Conservation (phyloP, 2,888 invertebrate genomes). For the Campaea margaritaria region DNA sequence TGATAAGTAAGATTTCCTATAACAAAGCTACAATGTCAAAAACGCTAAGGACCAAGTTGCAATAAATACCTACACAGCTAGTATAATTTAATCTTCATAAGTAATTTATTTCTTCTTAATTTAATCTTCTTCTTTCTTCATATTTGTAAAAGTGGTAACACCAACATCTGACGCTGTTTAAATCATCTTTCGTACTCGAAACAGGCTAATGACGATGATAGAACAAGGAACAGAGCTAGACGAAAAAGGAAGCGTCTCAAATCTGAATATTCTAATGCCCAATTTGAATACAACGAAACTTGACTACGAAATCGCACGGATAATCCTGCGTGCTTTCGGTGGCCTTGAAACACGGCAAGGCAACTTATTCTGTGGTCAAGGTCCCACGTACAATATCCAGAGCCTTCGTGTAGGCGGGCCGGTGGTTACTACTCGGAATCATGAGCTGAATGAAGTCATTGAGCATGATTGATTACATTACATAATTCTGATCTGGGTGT, state of each 20-base stretch:
- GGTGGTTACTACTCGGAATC: constrained; percentile 2
- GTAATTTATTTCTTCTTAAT: too few species aligned
- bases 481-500: neutral
- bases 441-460: constrained; percentile 20
- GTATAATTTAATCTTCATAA: too few species aligned
- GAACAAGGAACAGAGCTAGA: neutral
- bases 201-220: too few species aligned
- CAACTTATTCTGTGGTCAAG: too few species aligned
- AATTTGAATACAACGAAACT: constrained; percentile 36
- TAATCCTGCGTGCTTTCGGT: constrained; percentile 41
- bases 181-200: too few species aligned
- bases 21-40: too few species aligned
- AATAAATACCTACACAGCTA: too few species aligned
- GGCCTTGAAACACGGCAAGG: constrained; percentile 37
- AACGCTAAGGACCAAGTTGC: too few species aligned
- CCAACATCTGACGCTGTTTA: too few species aligned
- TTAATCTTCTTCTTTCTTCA: too few species aligned
- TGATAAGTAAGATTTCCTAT: too few species aligned
- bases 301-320: constrained; percentile 23
- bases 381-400: constrained; percentile 32
- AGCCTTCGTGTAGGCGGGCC: constrained; percentile 32
- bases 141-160: too few species aligned
- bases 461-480: neutral
- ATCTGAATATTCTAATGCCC: constrained; percentile 19
- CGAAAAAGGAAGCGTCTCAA: constrained; percentile 21